These are phyloP conservation scores for Aproaerema taeniolella DNA, from an alignment of 2,888 invertebrate genomes.

Conservation along the genomic window DNA sequence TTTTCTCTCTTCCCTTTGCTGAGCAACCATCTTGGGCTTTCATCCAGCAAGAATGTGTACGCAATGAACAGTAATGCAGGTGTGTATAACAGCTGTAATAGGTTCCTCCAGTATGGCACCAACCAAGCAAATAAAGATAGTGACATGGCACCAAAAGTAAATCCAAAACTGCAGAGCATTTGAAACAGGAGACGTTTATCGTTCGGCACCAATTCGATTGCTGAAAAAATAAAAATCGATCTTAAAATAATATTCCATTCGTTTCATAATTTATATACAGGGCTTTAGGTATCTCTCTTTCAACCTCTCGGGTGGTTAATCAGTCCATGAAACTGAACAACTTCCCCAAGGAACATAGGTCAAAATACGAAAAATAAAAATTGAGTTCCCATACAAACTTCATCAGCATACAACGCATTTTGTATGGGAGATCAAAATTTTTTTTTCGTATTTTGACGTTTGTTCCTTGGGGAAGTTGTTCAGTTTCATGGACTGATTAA, in stretches of 20 bases:
- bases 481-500: too few species aligned
- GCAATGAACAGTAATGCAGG: conserved; percentile 82
- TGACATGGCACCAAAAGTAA: conserved; percentile 35
- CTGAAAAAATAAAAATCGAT: conserved; percentile 31
- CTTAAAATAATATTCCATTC: background rate
- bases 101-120: conserved; percentile 82
- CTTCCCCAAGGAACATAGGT: background rate
- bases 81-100: conserved; percentile 80
- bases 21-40: conserved; percentile 89
- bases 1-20: conserved; percentile 81
- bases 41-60: conserved; percentile 82
- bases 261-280: background rate
- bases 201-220: conserved; percentile 51
- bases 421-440: too few species aligned
- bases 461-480: too few species aligned
- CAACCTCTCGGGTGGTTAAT: too few species aligned
- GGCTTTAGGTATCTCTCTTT: too few species aligned
- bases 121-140: conserved; percentile 44
- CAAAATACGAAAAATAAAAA: background rate
- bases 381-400: background rate
- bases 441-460: too few species aligned
- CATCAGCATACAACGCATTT: too few species aligned
- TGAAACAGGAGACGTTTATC: conserved; percentile 46
- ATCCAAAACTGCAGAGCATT: conserved; percentile 40
- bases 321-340: background rate